Conservation (phyloP, 2,888 invertebrate genomes). For the Euproctis similis region DNA sequence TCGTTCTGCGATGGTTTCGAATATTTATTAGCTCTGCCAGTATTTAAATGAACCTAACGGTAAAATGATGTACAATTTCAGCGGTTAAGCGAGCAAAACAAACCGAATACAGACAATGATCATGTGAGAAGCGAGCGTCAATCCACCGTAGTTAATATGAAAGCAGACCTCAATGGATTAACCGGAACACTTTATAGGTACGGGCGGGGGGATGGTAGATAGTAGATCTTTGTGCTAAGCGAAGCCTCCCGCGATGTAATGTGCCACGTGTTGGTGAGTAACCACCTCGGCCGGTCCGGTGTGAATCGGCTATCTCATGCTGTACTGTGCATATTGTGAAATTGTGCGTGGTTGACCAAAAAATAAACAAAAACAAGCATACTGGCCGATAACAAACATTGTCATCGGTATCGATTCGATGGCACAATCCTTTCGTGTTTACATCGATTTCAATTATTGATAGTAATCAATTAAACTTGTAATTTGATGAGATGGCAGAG, state of each 20-base stretch:
- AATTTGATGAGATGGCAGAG: too few species aligned
- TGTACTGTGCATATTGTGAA: constrained; percentile 43
- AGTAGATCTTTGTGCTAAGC: constrained; percentile 56
- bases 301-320: constrained; percentile 72
- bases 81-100: constrained; percentile 71
- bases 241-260: constrained; percentile 51
- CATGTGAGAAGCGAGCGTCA: constrained; percentile 67
- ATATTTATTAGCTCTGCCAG: too few species aligned
- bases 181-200: constrained; percentile 44
- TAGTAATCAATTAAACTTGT: too few species aligned
- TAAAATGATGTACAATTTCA: constrained; percentile 23
- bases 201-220: too few species aligned
- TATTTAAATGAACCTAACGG: too few species aligned
- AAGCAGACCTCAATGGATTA: constrained; percentile 61
- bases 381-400: constrained; percentile 5
- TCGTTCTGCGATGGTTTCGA: too few species aligned
- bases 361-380: too few species aligned
- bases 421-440: constrained; percentile 10
- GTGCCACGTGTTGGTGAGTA: constrained; percentile 41
- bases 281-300: constrained; percentile 67
- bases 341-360: constrained; percentile 44
- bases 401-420: constrained; percentile 11
- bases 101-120: constrained; percentile 62
- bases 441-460: constrained; percentile 16
- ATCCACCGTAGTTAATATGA: constrained; percentile 48